Evolutionary conservation across 2,888 invertebrate species (phyloP).

Genomic region (Phortica magna): DNA sequence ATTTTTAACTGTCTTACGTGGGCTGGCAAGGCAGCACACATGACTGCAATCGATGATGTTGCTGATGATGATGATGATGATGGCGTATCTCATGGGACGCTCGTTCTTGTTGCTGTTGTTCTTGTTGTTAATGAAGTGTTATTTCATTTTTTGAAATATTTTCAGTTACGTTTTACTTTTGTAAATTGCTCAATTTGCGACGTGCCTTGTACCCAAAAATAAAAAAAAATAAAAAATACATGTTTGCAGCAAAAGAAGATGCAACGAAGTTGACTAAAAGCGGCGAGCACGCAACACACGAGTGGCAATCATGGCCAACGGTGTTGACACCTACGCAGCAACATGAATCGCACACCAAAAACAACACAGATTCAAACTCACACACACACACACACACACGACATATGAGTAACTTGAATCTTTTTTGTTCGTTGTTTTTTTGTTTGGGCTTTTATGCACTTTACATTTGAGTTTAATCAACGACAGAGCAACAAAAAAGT

Average conservation of each 20-base stretch:
- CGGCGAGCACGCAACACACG: slow-evolving; percentile 8
- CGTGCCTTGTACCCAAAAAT: slow-evolving; percentile 53
- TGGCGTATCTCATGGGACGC: neutral
- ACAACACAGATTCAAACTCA: neutral
- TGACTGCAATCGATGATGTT: neutral
- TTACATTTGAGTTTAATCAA: neutral
- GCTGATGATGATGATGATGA: neutral
- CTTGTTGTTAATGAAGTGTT: slow-evolving; percentile 63
- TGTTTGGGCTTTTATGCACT: neutral
- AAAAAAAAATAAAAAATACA: neutral
- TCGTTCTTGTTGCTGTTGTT: neutral
- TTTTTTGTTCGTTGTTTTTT: neutral
- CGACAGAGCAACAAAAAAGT: neutral
- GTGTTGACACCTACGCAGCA: slow-evolving; percentile 29
- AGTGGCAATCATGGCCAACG: neutral
- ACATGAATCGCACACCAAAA: slow-evolving; percentile 8
- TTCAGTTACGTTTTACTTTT: slow-evolving; percentile 39
- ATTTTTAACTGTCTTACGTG: neutral
- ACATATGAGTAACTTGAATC: neutral
- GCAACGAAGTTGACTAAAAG: neutral
- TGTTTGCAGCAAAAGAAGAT: slow-evolving; percentile 4
- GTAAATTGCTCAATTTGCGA: slow-evolving; percentile 66
- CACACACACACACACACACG: neutral
- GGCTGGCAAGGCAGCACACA: neutral
- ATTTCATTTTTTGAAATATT: slow-evolving; percentile 56